phyloP scores from a whole-genome alignment of 1,140 invertebrate genomes.

The Drosophila guanche region DNA sequence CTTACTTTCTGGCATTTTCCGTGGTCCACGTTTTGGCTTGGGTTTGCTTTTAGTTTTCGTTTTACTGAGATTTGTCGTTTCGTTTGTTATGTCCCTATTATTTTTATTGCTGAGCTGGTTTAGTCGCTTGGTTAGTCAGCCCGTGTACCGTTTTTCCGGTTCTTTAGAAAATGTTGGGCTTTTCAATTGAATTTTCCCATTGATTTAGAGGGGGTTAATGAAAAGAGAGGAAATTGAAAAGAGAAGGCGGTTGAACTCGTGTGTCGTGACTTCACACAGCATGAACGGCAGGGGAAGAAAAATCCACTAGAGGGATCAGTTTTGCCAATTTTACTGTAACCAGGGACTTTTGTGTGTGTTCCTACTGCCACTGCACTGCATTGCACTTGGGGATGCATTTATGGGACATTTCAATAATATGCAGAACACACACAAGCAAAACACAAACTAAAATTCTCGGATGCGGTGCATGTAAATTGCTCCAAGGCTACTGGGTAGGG shows the following conservation, averaged over 20 bases:
- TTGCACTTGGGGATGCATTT: conserved; percentile 21
- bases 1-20: conserved; percentile 55
- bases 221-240: conserved; percentile 18
- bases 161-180: conserved; percentile 40
- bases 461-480: conserved; percentile 14
- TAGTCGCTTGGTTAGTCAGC: too few species aligned
- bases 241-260: too few species aligned
- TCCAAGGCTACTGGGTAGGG: conserved; percentile 12
- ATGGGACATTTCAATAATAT: not conserved
- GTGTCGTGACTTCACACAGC: too few species aligned
- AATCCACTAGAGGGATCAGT: conserved; percentile 44
- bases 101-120: too few species aligned
- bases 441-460: not conserved
- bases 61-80: not conserved
- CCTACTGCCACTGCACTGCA: not conserved
- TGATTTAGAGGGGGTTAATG: conserved; percentile 32
- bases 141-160: not conserved
- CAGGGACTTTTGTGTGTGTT: conserved; percentile 10
- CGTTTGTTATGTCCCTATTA: not conserved
- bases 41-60: not conserved
- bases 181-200: conserved; percentile 46
- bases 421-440: not conserved
- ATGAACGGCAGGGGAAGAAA: conserved; percentile 14
- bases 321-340: conserved; percentile 31
- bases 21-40: conserved; percentile 20